phyloP scores from a whole-genome alignment of 2,888 invertebrate genomes.

The Eristalis tenax region DNA sequence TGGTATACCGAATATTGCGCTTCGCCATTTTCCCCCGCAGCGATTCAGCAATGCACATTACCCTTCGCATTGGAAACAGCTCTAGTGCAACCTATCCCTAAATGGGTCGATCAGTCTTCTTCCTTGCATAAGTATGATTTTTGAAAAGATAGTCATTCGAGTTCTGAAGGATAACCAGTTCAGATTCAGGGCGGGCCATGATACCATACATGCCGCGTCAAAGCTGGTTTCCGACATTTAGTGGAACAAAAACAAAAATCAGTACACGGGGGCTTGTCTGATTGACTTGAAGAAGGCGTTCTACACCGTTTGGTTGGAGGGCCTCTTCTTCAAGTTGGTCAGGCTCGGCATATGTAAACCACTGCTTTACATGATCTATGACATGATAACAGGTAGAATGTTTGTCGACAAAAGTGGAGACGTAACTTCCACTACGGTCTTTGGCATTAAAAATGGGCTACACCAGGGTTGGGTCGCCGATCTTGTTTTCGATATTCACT shows the following conservation, averaged over 20 bases:
- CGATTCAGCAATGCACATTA: not conserved
- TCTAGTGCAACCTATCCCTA: not conserved
- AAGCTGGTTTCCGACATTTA: not conserved
- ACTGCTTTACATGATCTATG: no score
- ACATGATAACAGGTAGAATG: no score
- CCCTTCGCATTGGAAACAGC: conserved; percentile 4
- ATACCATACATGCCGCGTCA: not conserved
- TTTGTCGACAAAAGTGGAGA: no score
- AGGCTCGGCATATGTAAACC: no score
- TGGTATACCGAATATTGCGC: not conserved
- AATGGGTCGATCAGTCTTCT: not conserved
- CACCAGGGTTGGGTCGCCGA: no score
- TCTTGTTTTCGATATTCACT: no score
- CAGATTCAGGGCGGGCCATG: not conserved
- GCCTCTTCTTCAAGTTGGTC: no score
- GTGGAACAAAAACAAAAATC: not conserved
- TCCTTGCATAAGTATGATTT: not conserved
- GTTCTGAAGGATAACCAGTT: not conserved
- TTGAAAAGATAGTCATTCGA: no score
- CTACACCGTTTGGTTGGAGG: no score
- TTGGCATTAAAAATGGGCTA: no score
- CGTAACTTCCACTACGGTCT: no score
- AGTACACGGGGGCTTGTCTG: not conserved
- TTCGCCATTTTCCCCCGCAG: not conserved
- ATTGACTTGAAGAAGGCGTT: not conserved